phyloP scores from a whole-genome alignment of 2,888 invertebrate genomes.

The Alcis repandata region DNA sequence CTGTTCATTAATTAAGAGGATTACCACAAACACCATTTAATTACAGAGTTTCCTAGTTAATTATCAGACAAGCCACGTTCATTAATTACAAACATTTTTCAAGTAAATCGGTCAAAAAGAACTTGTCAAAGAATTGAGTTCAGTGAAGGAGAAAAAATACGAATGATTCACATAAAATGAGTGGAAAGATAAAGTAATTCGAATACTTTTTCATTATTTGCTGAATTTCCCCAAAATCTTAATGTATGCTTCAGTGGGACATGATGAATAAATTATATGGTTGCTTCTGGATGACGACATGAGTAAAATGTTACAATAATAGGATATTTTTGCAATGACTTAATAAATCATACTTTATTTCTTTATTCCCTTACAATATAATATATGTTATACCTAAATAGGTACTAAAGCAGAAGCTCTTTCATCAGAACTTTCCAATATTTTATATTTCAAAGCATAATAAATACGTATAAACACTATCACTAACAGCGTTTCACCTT shows the following conservation, averaged over 20 bases:
- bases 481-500: slow-evolving; percentile 48
- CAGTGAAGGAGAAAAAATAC: slow-evolving; percentile 17
- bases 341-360: slow-evolving; percentile 1
- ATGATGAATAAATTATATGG: slow-evolving; percentile 4
- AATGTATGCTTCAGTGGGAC: slow-evolving; percentile 13
- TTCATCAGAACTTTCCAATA: slow-evolving; percentile 56
- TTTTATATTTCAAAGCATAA: slow-evolving; percentile 62
- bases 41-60: slow-evolving; percentile 28
- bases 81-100: slow-evolving; percentile 21
- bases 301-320: too few relatives aligned
- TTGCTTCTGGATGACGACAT: background rate
- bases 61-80: slow-evolving; percentile 24
- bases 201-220: slow-evolving; percentile 9
- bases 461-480: slow-evolving; percentile 57
- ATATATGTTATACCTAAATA: slow-evolving; percentile 50
- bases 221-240: slow-evolving; percentile 18
- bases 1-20: slow-evolving; percentile 13
- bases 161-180: slow-evolving; percentile 19
- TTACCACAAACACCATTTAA: slow-evolving; percentile 27
- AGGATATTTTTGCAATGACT: too few relatives aligned
- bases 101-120: slow-evolving; percentile 12
- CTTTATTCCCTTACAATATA: slow-evolving; percentile 51
- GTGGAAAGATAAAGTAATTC: slow-evolving; percentile 25
- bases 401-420: slow-evolving; percentile 65
- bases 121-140: background rate